Base-by-base conservation (phyloP, 2,113 vertebrate species). In the Holacanthus passer region DNA sequence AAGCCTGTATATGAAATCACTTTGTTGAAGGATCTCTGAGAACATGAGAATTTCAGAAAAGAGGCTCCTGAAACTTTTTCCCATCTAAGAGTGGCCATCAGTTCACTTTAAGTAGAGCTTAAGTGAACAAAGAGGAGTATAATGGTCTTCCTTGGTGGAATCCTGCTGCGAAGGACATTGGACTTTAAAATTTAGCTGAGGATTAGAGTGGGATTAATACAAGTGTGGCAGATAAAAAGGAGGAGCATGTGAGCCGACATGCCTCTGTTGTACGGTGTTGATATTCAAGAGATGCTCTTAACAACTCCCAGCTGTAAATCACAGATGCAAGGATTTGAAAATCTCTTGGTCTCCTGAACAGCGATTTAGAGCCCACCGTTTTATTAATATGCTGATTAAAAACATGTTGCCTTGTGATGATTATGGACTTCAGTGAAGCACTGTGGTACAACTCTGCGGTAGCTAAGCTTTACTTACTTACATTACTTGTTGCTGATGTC, bases 231-330 rank as follows among this genome's bases (percentile, higher is more conserved):
- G 81, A 84, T 64, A 16, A 75, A 58, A 72, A 58, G 58, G 27
- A 76, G 66, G 29, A 60, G 24, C 3, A 7, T 24, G 65, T 63
- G 70, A 83, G 65, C 68, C 13, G 11, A 74, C 59, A 62, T 47
- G 79, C 77, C 63, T 69, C 79, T 76, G 81, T 80, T 76, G 75
- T 75, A 35, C 58, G 72, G 65, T 77, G 65, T 90, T 90, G 80
- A 89, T 89, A 91, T 93, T 90, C 79, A 71, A 52, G 66, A 85
- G 79, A 85, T 82, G 81, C 79, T 83, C 70, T 65, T 62, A 82
- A 77, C 77, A 87, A 66, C 52, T 73, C 82, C 73, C 87, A 71
- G 76, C 82, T 86, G 84, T 83, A 87, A 77, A 65, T 75, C 77
- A 73, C 53, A 79, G 66, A 85, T 74, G 82, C 72, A 72, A 8